Evolutionary conservation across 2,888 invertebrate species (phyloP), one percentile per base, ranked within the genome.

Genomic region (Stenolophus ochropezus): DNA sequence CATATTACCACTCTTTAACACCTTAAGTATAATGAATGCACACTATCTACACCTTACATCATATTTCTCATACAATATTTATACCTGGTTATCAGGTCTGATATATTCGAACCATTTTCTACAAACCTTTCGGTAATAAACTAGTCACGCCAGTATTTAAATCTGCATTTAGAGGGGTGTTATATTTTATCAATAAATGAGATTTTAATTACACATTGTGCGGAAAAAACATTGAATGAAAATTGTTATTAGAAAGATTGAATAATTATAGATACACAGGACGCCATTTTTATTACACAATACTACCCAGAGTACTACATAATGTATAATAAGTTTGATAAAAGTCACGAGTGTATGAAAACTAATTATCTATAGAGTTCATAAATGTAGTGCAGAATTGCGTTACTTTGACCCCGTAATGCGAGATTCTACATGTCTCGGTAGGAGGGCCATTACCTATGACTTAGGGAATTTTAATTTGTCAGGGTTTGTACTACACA

Each of bases 41-140:
- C 6, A n/a, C 4, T 61, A 61, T 61, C 61, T 61, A 23, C 8
- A 23, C 23, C 23, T 8, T 61, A 61, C 23, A 61, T 61, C 61
- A 61, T 61, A 61, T 25, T 61, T 25, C 61, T 61, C 61, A 25
- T 61, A 61, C 61, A 61, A 61, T 25, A 25, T 61, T 61, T 21
- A 61, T 61, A 14, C 23, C 2, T 14, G 61, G 23, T 23, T 61
- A 61, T 61, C 23, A 61, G 23, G n/a, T n/a, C 61, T 61, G 61
- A 61, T 61, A 58, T 58, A 61, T 25, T 61, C 20, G 25, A 61
- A 61, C n/a, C 23, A 25, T 2, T 56, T 61, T 61, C n/a, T 61
- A 25, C 23, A 23, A 61, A 56, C 18, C 56, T 56, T 42, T 51
- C 18, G 51, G 16, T 16, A 51, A 61, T 61, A 61, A 61, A 61